Percentiles rank a stretch among this genome's conserved stretches.
Evolutionary conservation across 1,140 invertebrate species (phyloP).

Genomic region (Diabrotica undecimpunctata): DNA sequence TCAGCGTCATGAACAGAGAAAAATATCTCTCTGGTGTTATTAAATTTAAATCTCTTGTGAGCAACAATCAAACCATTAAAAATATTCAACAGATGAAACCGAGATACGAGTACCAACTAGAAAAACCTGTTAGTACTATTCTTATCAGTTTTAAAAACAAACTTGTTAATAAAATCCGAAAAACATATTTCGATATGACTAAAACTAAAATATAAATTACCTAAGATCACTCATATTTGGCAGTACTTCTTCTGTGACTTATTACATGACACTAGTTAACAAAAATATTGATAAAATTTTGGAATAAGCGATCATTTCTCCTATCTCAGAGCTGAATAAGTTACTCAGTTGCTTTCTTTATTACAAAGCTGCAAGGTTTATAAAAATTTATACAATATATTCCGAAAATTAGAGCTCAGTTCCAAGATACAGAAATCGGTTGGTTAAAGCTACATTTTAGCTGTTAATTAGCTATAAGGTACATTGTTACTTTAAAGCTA

Average conservation of each 20-base stretch:
- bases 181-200: too few relatives aligned
- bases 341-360: background rate
- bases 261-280: constrained; percentile 1
- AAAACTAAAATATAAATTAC: too few relatives aligned
- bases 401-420: background rate
- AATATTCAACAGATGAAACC: too few relatives aligned
- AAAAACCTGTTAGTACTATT: too few relatives aligned
- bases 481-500: constrained; percentile 20
- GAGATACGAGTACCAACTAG: too few relatives aligned
- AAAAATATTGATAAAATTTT: constrained; percentile 1
- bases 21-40: too few relatives aligned
- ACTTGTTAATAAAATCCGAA: too few relatives aligned
- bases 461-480: constrained; percentile 12
- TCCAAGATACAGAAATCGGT: constrained; percentile 14
- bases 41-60: too few relatives aligned
- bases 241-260: background rate
- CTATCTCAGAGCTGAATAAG: constrained; percentile 12
- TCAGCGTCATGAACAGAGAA: too few relatives aligned
- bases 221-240: background rate
- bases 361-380: background rate
- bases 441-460: constrained; percentile 1
- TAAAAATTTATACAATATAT: background rate
- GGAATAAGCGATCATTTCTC: background rate
- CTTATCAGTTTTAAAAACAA: too few relatives aligned
- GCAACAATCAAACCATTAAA: too few relatives aligned